Evolutionary conservation across 2,113 vertebrate genomes (phyloP).

Genomic region (Cacatua alba): DNA sequence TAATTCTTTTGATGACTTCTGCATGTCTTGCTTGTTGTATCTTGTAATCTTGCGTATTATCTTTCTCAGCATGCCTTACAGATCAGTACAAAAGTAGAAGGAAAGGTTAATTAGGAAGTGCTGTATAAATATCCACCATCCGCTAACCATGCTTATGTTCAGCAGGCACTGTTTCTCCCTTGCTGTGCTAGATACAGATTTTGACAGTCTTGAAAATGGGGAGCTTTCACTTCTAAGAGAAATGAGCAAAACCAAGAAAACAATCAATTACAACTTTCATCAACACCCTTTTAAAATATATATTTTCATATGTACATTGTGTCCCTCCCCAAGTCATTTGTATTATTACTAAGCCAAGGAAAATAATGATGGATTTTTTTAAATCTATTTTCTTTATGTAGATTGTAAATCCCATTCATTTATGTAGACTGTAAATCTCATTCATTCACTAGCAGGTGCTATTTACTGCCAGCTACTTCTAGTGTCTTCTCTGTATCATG

Average conservation of each 20-base stretch:
- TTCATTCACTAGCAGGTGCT: not conserved
- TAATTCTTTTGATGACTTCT: not conserved
- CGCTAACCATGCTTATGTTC: not conserved
- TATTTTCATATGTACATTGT: not conserved
- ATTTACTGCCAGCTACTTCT: not conserved
- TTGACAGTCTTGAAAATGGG: not conserved
- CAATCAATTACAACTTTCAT: not conserved
- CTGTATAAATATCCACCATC: not conserved
- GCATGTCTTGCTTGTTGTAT: not conserved
- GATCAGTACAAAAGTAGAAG: slow-evolving; percentile 14
- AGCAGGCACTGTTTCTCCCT: not conserved
- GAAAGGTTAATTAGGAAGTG: slow-evolving; percentile 9
- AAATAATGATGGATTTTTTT: not conserved
- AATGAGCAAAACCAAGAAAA: not conserved
- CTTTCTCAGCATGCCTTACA: slow-evolving; percentile 6
- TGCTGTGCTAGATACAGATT: slow-evolving; percentile 13
- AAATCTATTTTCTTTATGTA: not conserved
- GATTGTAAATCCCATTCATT: not conserved
- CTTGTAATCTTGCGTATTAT: slow-evolving; percentile 16
- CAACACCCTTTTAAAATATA: not conserved
- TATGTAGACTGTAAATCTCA: not conserved
- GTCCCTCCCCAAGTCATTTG: not conserved
- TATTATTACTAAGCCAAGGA: not conserved
- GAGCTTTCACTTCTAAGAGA: not conserved
- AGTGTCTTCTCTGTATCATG: not conserved